These are phyloP conservation scores for Eublepharis macularius DNA, from an alignment of 2,113 vertebrate species.

Conservation along the genomic window DNA sequence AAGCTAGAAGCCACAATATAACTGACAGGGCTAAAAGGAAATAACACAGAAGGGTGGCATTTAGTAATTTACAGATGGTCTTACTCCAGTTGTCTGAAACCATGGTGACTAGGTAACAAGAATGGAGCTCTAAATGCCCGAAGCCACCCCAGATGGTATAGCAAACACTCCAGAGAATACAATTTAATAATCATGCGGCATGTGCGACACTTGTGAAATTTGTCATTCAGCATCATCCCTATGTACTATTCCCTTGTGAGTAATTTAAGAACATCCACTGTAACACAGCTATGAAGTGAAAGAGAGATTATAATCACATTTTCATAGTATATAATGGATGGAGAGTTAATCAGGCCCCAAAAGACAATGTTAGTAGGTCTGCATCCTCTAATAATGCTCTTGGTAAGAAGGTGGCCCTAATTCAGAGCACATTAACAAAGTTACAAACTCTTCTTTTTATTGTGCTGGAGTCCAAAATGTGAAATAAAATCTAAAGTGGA, in stretches of 20 bases:
- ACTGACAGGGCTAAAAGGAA: conserved; percentile 56
- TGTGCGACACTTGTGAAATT: conserved; percentile 65
- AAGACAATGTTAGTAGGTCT: conserved; percentile 60
- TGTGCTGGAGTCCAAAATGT: conserved; percentile 32
- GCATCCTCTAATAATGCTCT: conserved; percentile 53
- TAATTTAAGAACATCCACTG: conserved; percentile 60
- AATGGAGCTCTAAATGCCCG: conserved; percentile 64
- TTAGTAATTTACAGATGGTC: conserved; percentile 76
- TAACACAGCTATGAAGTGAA: conserved; percentile 55
- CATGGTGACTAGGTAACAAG: conserved; percentile 68
- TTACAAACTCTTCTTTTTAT: conserved; percentile 62
- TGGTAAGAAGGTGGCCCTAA: conserved; percentile 60
- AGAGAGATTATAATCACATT: conserved; percentile 59
- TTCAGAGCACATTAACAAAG: conserved; percentile 56
- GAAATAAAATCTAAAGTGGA: conserved; percentile 34
- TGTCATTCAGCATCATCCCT: conserved; percentile 58
- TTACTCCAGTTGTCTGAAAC: conserved; percentile 69
- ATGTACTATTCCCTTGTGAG: conserved; percentile 35
- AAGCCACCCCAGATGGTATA: conserved; percentile 70
- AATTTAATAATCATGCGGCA: conserved; percentile 69
- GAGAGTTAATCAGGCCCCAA: conserved; percentile 64
- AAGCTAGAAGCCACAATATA: conserved; percentile 38
- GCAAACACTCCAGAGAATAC: conserved; percentile 57
- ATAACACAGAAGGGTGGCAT: conserved; percentile 64
- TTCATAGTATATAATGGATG: conserved; percentile 45